Evolutionary conservation across 2,113 vertebrate species (phyloP).

Genomic region (Rissa tridactyla): DNA sequence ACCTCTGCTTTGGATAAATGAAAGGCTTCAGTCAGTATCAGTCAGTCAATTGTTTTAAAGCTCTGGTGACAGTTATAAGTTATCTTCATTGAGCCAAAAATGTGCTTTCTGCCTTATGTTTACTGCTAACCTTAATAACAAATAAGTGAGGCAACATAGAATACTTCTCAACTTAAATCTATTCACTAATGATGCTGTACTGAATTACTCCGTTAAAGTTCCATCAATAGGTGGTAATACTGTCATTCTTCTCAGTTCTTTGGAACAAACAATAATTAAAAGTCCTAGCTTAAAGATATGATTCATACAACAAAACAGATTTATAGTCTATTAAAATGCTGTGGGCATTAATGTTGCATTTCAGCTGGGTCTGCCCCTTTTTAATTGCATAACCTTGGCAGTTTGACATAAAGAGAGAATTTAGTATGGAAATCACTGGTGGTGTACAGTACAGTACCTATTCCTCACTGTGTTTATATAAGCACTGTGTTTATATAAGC

Average conservation of each 20-base stretch:
- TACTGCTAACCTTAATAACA: not conserved
- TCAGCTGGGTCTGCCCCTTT: not conserved
- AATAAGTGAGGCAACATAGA: not conserved
- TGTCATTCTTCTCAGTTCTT: not conserved
- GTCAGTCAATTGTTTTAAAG: not conserved
- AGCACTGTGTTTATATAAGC: not conserved
- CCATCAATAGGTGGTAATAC: not conserved
- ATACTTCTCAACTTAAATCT: not conserved
- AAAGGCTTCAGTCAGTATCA: not conserved
- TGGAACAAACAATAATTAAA: not conserved
- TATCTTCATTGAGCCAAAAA: not conserved
- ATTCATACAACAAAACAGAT: not conserved
- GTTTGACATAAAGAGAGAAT: not conserved
- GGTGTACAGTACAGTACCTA: not conserved
- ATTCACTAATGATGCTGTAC: not conserved
- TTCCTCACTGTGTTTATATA: not conserved
- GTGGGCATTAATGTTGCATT: not conserved
- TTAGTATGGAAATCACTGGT: not conserved
- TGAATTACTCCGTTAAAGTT: not conserved
- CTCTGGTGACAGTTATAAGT: not conserved
- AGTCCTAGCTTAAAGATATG: conserved; percentile 1
- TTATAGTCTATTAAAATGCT: not conserved
- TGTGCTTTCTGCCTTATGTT: not conserved
- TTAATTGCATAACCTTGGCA: not conserved
- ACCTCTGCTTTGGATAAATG: not conserved